Base-by-base conservation (phyloP, 2,888 invertebrate species). In the Gastrophysa polygoni region DNA sequence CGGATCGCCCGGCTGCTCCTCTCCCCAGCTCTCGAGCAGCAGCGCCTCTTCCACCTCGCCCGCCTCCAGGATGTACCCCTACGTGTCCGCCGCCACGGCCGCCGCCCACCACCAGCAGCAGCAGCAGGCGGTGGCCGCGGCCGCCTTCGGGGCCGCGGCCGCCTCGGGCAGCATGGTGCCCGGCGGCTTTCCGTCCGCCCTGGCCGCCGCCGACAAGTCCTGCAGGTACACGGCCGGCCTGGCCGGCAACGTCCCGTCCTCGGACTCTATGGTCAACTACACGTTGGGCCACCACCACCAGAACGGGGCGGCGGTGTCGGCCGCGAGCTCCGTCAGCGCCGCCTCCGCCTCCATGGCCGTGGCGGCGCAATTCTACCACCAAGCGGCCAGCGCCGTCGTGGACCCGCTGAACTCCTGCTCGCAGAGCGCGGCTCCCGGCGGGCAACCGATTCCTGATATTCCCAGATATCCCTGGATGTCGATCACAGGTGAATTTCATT, bases 381-480 rank as follows among this genome's bases (percentile, higher is more conserved):
- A 95, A 79, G 89, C 90, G 16, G 87, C 87, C 59, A 87, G 89
- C 73, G 92, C 91, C 76, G 89, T 89, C 64, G 92, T 92, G 76
- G 93, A 94, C 77, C 90, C 93, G 77, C 87, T 93, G 67, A 90
- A 90, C 73, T 88, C 89, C 59, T 95, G 94, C 85, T 87, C 89
- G 64, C 87, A 90, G 73, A 83, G 86, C 50, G 83, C 86, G 49
- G 85, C 86, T 64, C 85, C 88, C 61, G 89, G 92, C 64, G 92
- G 92, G 67, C 93, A 93, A 82, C 92, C 93, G 61, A 90, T 95
- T 80, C 93, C 93, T 52, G 95, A 95, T 84, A 91, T 95, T 81
- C 95, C 95, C 59, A 89, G 95, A 79, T 95, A 96, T 82, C 95
- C 95, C 51, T 96, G 95, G 95, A 95, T 96, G 95, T 93, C 95